Base-by-base conservation (phyloP, 1,140 invertebrate genomes). In the Macrotrachela quadricornifera region DNA sequence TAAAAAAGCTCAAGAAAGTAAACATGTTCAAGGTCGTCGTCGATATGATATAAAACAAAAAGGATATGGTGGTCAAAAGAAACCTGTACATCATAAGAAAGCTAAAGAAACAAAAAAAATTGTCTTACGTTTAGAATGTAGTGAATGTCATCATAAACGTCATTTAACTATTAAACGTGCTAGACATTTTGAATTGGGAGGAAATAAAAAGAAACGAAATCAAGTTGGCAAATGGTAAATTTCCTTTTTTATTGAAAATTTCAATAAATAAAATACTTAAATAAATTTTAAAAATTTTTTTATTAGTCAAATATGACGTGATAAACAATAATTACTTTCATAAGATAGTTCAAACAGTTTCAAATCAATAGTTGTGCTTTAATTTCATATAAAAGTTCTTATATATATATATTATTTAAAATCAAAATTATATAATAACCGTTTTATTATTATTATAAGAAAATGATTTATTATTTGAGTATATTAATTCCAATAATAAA, bases 101-200 rank as follows among this genome's bases (percentile, higher is more conserved):
- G 92, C 94, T 49, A 99, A 99, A 76, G 99, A 91, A 21, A 99
- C 94, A 46, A 99, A 97, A 74, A 99, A 97, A 75, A 95, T 97
- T 74, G 91, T 97, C 17, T 73, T 99, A 57, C 81, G 90, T 69
- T 88, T 99, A 82, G 94, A 99, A 75, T 99, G 94, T 69, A 81
- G 82, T 4, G 86, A 91, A 63, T 99, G 92, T 77, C 97, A 96
- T 68, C 87, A 81, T 70, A 80, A 87, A 60, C 91, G 91, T 73
- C 92, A 97, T 71, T 79, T 95, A 37, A 80, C 90, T 36, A 77
- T 99, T 59, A 99, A 97, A 71, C 76, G 94, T 64, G 96, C 91
- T 77, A 99, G 99, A 69, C 92, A 99, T 74, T 99, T 99, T 71
- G 94, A 99, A 75, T 76, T 99, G 60, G 94, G 94, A 62, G 92